Evolutionary conservation across 2,113 vertebrate genomes (phyloP), one percentile per base, ranked within the genome.

Genomic region (Garra rufa): DNA sequence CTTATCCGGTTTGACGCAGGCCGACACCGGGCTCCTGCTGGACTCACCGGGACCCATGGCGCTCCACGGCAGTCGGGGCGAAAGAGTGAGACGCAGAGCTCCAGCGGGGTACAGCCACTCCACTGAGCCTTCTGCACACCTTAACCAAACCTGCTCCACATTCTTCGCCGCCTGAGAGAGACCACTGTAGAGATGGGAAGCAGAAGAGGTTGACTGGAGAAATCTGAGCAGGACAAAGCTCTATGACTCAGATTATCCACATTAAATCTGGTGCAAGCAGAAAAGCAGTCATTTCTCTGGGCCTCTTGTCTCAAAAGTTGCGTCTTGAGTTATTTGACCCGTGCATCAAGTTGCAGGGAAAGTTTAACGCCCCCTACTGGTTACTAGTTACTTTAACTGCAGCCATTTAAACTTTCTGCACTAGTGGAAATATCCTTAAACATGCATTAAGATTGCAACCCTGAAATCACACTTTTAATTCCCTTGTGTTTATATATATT

Each of bases 31-130:
- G 3, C 81, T 89, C 0, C 91, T 91, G 85, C 89, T 88, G 83
- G 88, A 91, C 84, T 90, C 88, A 0, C 90, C 87, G 1, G 92
- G 91, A 24, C 93, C 55, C 6, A 94, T 84, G 0, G 90, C 61
- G 6, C 91, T 80, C 0, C 93, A 93, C 65, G 95, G 94, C 76
- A 96, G 91, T 1, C 95, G 95, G 9, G 97, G 97, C 0, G 93
- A 94, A 38, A 98, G 95, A 63, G 93, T 95, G 41, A 97, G 93
- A 11, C 96, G 96, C 63, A 99, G 95, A 15, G 96, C 98, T 3
- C 96, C 96, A 0, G 92, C 94, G 19, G 97, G 97, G 84, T 97
- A 97, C 77, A 98, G 90, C 97, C 97, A 97, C 86, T 97, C 96
- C 85, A 98, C 87, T 0, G 94, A 94, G 30, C 96, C 97, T 92